These are phyloP conservation scores for Malacoctenus gilli DNA, from an alignment of 2,797 vertebrate genomes.

Conservation along the genomic window DNA sequence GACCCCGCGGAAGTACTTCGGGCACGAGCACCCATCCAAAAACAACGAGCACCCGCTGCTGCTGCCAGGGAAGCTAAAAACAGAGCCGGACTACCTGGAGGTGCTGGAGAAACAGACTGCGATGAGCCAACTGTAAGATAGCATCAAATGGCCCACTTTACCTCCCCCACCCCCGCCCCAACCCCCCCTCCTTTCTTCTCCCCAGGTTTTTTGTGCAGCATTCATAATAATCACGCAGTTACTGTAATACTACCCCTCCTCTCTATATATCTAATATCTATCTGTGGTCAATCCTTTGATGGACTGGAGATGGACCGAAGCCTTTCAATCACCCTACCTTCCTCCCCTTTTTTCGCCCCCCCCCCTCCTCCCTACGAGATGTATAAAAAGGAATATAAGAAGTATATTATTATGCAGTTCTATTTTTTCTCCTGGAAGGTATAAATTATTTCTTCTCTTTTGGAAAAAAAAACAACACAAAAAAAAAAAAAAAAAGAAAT, in stretches of 20 bases:
- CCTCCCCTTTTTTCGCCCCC: constrained; percentile 25
- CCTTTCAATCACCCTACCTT: constrained; percentile 35
- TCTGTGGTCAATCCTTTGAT: constrained; percentile 63
- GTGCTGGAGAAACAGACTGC: constrained; percentile 99
- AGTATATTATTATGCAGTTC: constrained; percentile 77
- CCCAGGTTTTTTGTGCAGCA: constrained; percentile 56
- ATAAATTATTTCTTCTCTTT: constrained; percentile 83
- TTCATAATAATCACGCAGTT: constrained; percentile 64
- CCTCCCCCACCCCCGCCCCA: not conserved
- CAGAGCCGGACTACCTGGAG: constrained; percentile 99
- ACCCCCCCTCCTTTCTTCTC: too few relatives aligned
- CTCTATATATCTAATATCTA: constrained; percentile 71
- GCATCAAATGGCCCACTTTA: not conserved
- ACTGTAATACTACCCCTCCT: constrained; percentile 63
- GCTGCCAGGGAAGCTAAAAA: constrained; percentile 92
- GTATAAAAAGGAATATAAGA: constrained; percentile 77
- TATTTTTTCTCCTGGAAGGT: constrained; percentile 77
- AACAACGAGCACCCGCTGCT: constrained; percentile 87
- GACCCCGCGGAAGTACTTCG: constrained; percentile 94
- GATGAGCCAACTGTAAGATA: constrained; percentile 95
- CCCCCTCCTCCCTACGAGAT: constrained; percentile 70
- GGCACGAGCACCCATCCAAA: constrained; percentile 84
- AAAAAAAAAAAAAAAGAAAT: constrained; percentile 35
- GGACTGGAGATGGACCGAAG: constrained; percentile 57
- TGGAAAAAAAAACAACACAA: constrained; percentile 20